A percentile compares a stretch with the other conserved stretches of the same genome.
Evolutionary conservation across 2,113 vertebrate species (phyloP).

Genomic region (Spilogale gracilis): DNA sequence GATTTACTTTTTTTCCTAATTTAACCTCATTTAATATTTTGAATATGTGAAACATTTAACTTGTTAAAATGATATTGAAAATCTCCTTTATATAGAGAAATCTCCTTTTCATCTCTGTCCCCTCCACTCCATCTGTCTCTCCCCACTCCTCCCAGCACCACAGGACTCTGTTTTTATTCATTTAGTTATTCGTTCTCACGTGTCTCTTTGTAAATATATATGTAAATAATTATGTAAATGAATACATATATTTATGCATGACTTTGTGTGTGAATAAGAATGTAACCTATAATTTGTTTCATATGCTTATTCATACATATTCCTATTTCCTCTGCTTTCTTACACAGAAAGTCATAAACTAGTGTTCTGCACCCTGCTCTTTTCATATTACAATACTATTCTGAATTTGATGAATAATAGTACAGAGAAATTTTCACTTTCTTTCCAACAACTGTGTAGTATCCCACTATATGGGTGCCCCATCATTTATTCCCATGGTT

Average conservation of each 20-base stretch:
- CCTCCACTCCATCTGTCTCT: not conserved
- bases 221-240: not conserved
- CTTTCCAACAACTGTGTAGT: not conserved
- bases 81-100: not conserved
- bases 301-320: not conserved
- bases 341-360: not conserved
- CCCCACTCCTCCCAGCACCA: no score
- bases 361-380: not conserved
- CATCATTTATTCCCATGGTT: not conserved
- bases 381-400: not conserved
- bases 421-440: not conserved
- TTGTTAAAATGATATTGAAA: not conserved
- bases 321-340: not conserved
- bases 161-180: not conserved
- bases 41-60: not conserved
- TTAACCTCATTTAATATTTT: conserved; percentile 4
- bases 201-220: not conserved
- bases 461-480: not conserved
- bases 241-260: not conserved
- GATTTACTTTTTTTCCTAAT: not conserved
- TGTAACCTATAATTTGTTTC: not conserved
- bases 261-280: not conserved
- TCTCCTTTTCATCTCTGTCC: not conserved
- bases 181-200: not conserved
- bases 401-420: not conserved